Evolutionary conservation across 2,113 vertebrate species (phyloP), one percentile per base, ranked within the genome.

Genomic region (Chionis minor): DNA sequence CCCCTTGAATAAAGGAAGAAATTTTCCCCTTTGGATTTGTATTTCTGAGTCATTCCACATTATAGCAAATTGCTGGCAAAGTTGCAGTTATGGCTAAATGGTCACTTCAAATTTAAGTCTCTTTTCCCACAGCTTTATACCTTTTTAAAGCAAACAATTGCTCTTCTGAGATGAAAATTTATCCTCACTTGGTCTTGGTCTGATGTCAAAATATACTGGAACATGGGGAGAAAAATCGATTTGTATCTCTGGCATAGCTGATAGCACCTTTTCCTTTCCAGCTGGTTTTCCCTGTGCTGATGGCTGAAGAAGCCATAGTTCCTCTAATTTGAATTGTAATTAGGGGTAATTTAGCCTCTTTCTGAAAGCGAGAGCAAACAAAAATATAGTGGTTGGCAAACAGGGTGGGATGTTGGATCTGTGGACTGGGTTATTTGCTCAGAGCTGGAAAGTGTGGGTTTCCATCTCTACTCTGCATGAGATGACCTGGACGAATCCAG

Each of bases 31-130:
- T 62, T 54, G 45, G 23, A 90, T 92, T 88, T 82, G 24, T 86
- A 40, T 75, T 75, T 91, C 87, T 95, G 71, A 92, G 35, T 83
- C 80, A 91, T 82, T 67, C 52, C 62, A 38, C n/a, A 30, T 69
- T 20, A 54, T 6, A 89, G 80, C 47, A 91, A 82, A 88, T 67
- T 78, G 27, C 42, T 86, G 92, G 83, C 61, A 86, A 88, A 91
- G 56, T 62, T 75, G 71, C 51, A 71, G 56, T 91, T 92, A 74
- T 32, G 83, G 83, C 52, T 83, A 92, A 94, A 86, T 42, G 92
- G 94, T 93, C 67, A 92, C 80, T 91, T 94, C 40, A 73, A 56
- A 93, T 75, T 62, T 70, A 81, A 81, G 45, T 35, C 65, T 92
- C 42, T 62, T 79, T 66, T 38, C 30, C 28, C 91, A 24, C 40